Evolutionary conservation across 2,888 invertebrate species (phyloP), one percentile per base, ranked within the genome.

Genomic region (Drosophila fulvimacula): DNA sequence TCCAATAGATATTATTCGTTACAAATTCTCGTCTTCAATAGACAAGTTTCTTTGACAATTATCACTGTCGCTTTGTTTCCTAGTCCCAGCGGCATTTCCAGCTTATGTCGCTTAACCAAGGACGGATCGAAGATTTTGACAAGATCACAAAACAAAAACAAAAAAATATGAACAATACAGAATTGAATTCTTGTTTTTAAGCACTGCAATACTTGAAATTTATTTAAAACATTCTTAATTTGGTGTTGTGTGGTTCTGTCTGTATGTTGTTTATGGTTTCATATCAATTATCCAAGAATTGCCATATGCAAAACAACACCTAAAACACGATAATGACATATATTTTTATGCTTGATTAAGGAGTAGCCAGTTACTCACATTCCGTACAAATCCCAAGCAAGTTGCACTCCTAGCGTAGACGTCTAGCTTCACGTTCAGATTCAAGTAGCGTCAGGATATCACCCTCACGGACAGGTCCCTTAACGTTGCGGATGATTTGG

Each of bases 361-460:
- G 3, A 0, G 5, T 13, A 9, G 2, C 0, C 7, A 57, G 4
- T 19, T 7, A 76, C 76, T 68, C 17, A 75, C 75, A 48, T 75
- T 69, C 24, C 44, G 32, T 62, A 59, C 58, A 51, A 75, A 72
- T 64, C 19, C 32, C 63, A 72, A 58, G 57, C 46, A 7, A 9
- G 36, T 44, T 36, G 21, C 41, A 41, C 38, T 53, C 65, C 32
- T 91, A 92, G 73, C 99, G 95, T 92, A 99, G 95, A 94, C 99
- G 97, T 94, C 99, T 97, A 73, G 99, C 99, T 96, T 99, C 99
- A 94, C 99, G 96, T 95, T 99, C 99, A 92, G 99, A 99, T 94
- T 99, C 99, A 84, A 99, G 95, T 69, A 99, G 95, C 83, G 99
- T 99, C 82, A 99, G 95, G 93, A 99, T 98, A 93, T 99, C 99